A percentile compares a stretch with the other conserved stretches of the same genome.
Conservation (phyloP, 1,140 invertebrate species). For the Pogonomyrmex barbatus region DNA sequence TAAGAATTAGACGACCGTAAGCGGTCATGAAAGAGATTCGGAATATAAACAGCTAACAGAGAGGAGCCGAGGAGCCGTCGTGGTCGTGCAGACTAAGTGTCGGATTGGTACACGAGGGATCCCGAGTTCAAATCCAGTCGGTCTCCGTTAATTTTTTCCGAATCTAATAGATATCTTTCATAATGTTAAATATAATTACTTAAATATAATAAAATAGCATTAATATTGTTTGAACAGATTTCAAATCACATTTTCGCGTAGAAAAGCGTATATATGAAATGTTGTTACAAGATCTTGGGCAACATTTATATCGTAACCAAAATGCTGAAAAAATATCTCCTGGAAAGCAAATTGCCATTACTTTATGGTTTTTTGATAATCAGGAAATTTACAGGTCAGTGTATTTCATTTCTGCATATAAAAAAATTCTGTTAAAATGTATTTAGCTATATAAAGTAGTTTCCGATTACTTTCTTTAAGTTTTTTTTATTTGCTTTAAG, state of each 20-base stretch:
- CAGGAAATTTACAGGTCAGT: slow-evolving; percentile 28
- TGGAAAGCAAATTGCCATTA: slow-evolving; percentile 15
- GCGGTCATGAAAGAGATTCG: too few species aligned
- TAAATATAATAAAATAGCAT: not conserved
- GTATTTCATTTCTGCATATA: slow-evolving; percentile 5
- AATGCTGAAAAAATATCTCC: slow-evolving; percentile 9
- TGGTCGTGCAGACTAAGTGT: too few species aligned
- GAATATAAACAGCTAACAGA: too few species aligned
- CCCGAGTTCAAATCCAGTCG: too few species aligned
- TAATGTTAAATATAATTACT: too few species aligned
- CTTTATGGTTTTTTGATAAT: slow-evolving; percentile 21
- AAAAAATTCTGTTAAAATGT: not conserved
- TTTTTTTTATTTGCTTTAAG: not conserved
- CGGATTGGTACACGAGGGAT: too few species aligned
- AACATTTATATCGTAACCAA: not conserved
- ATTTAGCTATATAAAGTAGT: not conserved
- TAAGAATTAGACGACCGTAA: too few species aligned
- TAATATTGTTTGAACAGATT: slow-evolving; percentile 14
- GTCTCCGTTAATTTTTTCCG: too few species aligned
- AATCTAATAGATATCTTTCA: too few species aligned
- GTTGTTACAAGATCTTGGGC: slow-evolving; percentile 5
- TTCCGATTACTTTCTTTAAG: not conserved
- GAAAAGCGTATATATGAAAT: slow-evolving; percentile 17
- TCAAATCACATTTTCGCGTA: slow-evolving; percentile 1
- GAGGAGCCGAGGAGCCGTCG: too few species aligned